A percentile compares a stretch with the other conserved stretches of the same genome.
phyloP scores from a whole-genome alignment of 2,113 vertebrate species.

The Tragulus kanchil region DNA sequence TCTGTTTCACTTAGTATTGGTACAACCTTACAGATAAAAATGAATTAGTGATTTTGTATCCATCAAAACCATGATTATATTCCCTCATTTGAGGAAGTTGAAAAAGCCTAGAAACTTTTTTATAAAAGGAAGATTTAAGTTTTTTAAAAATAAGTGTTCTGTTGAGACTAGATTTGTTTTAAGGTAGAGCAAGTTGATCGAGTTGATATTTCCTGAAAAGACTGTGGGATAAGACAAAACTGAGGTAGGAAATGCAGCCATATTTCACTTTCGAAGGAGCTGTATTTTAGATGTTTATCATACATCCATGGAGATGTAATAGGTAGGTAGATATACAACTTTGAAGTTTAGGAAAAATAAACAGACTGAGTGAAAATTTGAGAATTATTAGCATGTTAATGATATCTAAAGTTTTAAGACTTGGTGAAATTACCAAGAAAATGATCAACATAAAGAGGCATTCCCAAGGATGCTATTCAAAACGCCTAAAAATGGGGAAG shows the following conservation, averaged over 20 bases:
- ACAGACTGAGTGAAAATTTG: not conserved
- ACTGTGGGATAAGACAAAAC: not conserved
- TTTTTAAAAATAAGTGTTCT: not conserved
- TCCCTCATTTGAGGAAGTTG: not conserved
- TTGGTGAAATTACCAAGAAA: not conserved
- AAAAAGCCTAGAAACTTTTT: slow-evolving; percentile 30
- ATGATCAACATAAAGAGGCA: not conserved
- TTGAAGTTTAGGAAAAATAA: not conserved
- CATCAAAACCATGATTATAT: not conserved
- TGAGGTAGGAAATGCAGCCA: not conserved
- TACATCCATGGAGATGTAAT: not conserved
- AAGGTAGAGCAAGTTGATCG: not conserved
- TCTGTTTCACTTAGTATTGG: not conserved
- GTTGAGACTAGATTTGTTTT: not conserved
- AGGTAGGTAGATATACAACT: not conserved
- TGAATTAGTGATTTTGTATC: not conserved
- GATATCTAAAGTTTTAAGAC: not conserved
- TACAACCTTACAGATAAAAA: not conserved
- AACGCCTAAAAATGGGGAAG: not conserved
- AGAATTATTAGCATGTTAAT: not conserved
- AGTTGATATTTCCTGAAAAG: not conserved
- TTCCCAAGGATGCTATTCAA: not conserved
- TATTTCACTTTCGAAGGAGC: not conserved
- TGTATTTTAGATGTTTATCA: not conserved
- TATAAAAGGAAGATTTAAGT: slow-evolving; percentile 19